Evolutionary conservation across 2,113 vertebrate species (phyloP), one percentile per base, ranked within the genome.

Genomic region (Lanius collurio): DNA sequence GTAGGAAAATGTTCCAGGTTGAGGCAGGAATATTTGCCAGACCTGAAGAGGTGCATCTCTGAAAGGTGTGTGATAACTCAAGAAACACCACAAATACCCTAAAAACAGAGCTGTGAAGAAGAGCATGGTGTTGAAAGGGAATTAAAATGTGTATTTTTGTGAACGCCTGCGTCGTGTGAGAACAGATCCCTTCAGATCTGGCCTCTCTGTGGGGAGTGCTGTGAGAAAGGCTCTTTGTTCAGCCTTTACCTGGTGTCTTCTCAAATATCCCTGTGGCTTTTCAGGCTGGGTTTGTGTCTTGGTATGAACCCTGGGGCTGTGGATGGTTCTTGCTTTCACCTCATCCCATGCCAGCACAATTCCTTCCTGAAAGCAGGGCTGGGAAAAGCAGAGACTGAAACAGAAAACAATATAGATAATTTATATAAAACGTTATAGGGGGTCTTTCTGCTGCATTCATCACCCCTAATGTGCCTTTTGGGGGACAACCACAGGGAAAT

Each of bases 201-300:
- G 19, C 33, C 56, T 78, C 67, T 53, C 30, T 71, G 52, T 30
- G 52, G 21, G 17, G 68, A 13, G 42, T 3, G 23, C 22, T 75
- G 62, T 3, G 64, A 83, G 41, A 59, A 57, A 12, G 21, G 10
- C 33, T 89, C 86, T 80, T 75, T 71, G 30, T 82, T 95, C 85
- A 76, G 24, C 24, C 33, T 79, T 28, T 57, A 30, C 62, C 67
- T 80, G 84, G 8, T 90, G 70, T 62, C 52, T 91, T 92, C 82
- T 93, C 91, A 90, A 21, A 83, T 60, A 83, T 23, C 85, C 60
- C 67, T 24, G 82, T 55, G 74, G 62, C 28, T 84, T 86, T 57
- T 68, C 69, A 47, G 73, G 35, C 21, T 60, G 83, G 11, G 3
- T 76, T 71, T 35, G 39, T 67, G 42, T 75, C 81, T 89, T 15